Evolutionary conservation across 2,113 vertebrate species (phyloP), one percentile per base, ranked within the genome.

Genomic region (Nothocercus julius): DNA sequence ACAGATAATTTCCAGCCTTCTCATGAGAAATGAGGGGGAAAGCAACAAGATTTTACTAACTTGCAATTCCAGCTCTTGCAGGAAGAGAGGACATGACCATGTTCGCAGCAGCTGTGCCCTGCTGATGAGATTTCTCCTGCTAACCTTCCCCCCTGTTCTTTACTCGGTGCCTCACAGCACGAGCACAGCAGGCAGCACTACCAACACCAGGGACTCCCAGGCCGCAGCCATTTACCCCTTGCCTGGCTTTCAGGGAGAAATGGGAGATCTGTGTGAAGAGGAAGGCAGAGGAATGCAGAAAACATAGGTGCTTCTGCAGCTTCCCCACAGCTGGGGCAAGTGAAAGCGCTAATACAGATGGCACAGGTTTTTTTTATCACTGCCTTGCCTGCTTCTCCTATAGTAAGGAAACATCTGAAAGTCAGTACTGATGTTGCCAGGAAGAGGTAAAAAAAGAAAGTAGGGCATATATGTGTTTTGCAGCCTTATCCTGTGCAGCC

Each of bases 1-100:
- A 70, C 3, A 2, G 45, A 28, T 36, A 79, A 47, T 24, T 42
- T 56, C 24, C 38, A 47, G 13, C 5, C 21, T 70, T 64, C 68
- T 70, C 9, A 0, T 8, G 42, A 74, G 78, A 66, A 75, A 36
- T n/a, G 34, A 1, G 4, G 14, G 30, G 25, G 74, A 13, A 61
- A 77, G 3, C 3, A 93, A 9, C 30, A 87, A 84, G 11, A 22
- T 13, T 40, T 3, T 0, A 0, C 16, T 38, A 27, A 40, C 22
- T 87, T 47, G 30, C 56, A 11, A 73, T 78, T 14, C 18, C 49
- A 66, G 63, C 38, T 61, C 20, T 18, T 73, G 45, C 8, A 42
- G 40, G 18, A 73, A 59, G 40, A 34, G 53, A 32, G 9, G 16
- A 13, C 8, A 4, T 17, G 47, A 32, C 44, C 58, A 9, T 21